Evolutionary conservation across 2,113 vertebrate genomes (phyloP), one percentile per base, ranked within the genome.

Genomic region (Hoplias malabaricus): DNA sequence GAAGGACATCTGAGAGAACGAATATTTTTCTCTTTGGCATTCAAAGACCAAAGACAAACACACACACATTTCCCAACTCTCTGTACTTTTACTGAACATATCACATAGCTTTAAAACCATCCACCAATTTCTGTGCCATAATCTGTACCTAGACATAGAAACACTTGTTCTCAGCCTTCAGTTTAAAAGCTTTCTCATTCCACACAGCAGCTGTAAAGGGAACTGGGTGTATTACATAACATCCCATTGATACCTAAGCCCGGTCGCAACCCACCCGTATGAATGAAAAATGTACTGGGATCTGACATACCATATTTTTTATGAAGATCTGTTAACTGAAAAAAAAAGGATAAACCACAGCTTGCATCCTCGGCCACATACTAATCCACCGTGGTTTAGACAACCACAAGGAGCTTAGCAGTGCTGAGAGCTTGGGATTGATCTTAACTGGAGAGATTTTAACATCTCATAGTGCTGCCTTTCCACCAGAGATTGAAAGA

Each of bases 231-330:
- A n/a, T 62, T 61, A 61, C 21, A 16, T 69, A 62, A 62, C 21
- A 1, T 25, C 10, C 25, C 57, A 31, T 9, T 33, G 21, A 43
- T n/a, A 31, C 48, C 36, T 12, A 27, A 53, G 43, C 73, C 63
- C 57, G n/a, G 16, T 36, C 13, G 1, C 2, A 53, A 27, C 14
- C 48, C 11, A 16, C 11, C 12, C n/a, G 25, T 42, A 68, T 68
- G 36, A 77, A 77, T 10, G 50, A 40, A 56, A 21, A 48, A 21
- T 42, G 34, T 42, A 21, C 16, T 19, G 65, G 48, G 65, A 68
- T 9, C 9, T 9, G 33, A 36, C 8, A 9, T n/a, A 36, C 21
- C 33, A 42, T 25, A 46, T 25, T 42, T 8, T 0, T 42, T 59
- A 43, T 16, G 36, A 0, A 10, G 54, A 14, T 3, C 9, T 36